Base-by-base conservation (phyloP, 2,797 vertebrate species). In the Botia almorhae region DNA sequence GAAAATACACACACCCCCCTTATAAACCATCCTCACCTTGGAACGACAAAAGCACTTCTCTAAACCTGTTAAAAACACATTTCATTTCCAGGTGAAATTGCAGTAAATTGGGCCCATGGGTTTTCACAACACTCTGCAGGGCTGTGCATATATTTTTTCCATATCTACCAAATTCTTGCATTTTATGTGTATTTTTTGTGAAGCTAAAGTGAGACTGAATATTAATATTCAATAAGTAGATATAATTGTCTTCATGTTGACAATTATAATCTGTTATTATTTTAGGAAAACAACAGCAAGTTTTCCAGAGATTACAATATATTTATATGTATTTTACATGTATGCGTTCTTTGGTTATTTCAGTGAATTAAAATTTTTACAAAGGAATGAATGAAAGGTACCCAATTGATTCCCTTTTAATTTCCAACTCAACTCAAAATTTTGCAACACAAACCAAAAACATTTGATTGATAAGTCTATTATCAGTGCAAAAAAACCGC, bases 61-160 rank as follows among this genome's bases (percentile, higher is more conserved):
- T 56, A 58, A 83, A 83, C 63, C 78, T 78, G 69, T 82, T 83
- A 83, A 78, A 85, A 72, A 74, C 81, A 76, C 81, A 76, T 86
- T 81, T 79, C 68, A 86, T 82, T 84, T 84, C 71, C 75, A 78
- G 83, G 81, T 84, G 71, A 78, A 78, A 81, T 71, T 84, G 67
- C 71, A 83, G 76, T 79, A 84, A 86, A 86, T 86, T 86, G 83
- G 83, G 76, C 85, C 85, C 85, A 70, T 83, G 83, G 85, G 85
- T 64, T 86, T 84, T 86, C 60, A 5, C 67, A 68, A 61, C 39
- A 71, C 55, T 23, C 64, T 74, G 63, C 55, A 70, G 60, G 46
- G 61, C 74, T 36, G 63, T 56, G 39, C 64, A 56, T 48, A 51
- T 14, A 23, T 51, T 53, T 76, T 46, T 78, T 69, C 43, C 64